Evolutionary conservation across 2,113 vertebrate species (phyloP).

Genomic region (Nettapus auritus): DNA sequence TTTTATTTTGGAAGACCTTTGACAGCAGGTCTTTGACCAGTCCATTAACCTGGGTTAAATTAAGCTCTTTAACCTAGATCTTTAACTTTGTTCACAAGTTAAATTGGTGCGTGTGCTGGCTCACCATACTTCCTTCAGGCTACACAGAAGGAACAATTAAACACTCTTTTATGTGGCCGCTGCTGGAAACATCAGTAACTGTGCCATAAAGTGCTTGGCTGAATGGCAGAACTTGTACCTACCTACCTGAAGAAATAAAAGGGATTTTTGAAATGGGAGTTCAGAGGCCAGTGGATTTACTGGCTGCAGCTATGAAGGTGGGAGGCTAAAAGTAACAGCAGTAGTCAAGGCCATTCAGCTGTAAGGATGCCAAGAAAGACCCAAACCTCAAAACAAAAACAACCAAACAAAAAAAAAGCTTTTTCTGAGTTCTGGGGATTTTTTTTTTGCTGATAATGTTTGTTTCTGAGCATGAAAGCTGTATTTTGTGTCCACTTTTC

Average conservation of each 20-base stretch:
- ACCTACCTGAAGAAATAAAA: neutral
- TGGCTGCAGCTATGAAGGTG: neutral
- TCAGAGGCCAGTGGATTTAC: neutral
- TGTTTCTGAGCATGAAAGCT: neutral
- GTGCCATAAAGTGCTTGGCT: neutral
- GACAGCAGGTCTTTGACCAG: neutral
- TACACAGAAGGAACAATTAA: constrained; percentile 34
- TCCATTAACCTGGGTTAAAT: neutral
- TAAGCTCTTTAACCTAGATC: neutral
- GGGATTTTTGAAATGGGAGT: neutral
- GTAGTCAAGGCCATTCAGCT: neutral
- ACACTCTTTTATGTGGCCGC: neutral
- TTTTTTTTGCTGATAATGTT: neutral
- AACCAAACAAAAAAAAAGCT: neutral
- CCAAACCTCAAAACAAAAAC: too few relatives aligned
- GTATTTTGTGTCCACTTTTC: neutral
- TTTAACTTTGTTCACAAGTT: neutral
- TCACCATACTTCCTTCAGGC: neutral
- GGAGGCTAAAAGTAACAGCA: neutral
- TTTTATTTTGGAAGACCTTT: neutral
- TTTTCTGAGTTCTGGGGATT: neutral
- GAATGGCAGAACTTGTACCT: neutral
- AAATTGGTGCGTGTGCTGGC: neutral
- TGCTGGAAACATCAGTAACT: constrained; percentile 3
- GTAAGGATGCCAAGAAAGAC: neutral